Percentiles rank a stretch among this genome's conserved stretches.
These are phyloP conservation scores for Pontoporia blainvillei DNA, from an alignment of 2,113 vertebrate genomes.

Conservation along the genomic window DNA sequence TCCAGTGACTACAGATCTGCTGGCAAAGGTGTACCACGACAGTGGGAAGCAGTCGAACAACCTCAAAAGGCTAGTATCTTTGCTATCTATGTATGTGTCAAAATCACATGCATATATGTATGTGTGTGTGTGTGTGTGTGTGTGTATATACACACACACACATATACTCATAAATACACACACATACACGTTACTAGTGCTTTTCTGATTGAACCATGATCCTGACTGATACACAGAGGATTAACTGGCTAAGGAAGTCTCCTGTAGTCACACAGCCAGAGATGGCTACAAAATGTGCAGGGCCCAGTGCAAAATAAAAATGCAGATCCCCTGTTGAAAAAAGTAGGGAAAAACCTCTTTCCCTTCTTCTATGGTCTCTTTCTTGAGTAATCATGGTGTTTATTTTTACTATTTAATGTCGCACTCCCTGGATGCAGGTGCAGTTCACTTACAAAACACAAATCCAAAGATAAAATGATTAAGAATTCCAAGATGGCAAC, in stretches of 20 bases:
- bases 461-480: neutral
- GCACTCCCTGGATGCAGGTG: neutral
- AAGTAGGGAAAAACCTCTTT: neutral
- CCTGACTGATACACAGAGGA: neutral
- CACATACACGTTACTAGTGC: neutral
- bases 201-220: neutral
- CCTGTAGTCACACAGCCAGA: neutral
- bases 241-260: neutral
- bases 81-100: neutral
- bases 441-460: neutral
- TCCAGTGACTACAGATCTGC: neutral
- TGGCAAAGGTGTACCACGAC: neutral
- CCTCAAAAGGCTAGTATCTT: neutral
- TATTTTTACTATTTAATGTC: neutral
- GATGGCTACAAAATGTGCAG: neutral
- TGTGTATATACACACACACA: neutral
- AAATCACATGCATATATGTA: neutral
- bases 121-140: neutral
- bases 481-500: neutral
- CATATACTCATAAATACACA: neutral
- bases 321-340: neutral
- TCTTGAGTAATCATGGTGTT: neutral
- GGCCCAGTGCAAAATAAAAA: neutral
- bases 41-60: neutral
- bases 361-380: neutral